These are phyloP conservation scores for Sitophilus oryzae DNA, from an alignment of 1,140 invertebrate genomes.

Conservation along the genomic window DNA sequence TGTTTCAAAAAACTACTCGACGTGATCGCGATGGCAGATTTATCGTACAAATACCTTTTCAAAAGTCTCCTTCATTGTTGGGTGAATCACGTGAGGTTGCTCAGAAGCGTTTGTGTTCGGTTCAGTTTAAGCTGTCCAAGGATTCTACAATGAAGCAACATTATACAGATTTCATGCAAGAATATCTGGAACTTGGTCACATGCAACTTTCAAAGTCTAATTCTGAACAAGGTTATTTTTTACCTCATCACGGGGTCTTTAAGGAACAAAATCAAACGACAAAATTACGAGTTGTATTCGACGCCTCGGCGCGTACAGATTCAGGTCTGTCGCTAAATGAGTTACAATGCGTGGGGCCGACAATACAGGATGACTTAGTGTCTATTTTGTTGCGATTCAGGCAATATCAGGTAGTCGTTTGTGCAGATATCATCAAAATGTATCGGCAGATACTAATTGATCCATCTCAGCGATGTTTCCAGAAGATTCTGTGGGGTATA, in stretches of 20 bases:
- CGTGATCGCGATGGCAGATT: conserved; percentile 6
- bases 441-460: too few species aligned
- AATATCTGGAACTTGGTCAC: conserved; percentile 8
- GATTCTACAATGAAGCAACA: background rate
- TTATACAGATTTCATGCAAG: conserved; percentile 1
- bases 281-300: conserved; percentile 39
- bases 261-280: conserved; percentile 1
- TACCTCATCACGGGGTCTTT: conserved; percentile 13
- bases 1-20: conserved; percentile 13
- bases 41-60: conserved; percentile 12
- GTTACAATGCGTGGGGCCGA: too few species aligned
- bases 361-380: too few species aligned
- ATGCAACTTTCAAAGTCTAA: background rate
- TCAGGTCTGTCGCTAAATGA: conserved; percentile 36
- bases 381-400: too few species aligned
- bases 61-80: background rate
- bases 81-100: conserved; percentile 8
- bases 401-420: too few species aligned
- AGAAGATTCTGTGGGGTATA: too few species aligned
- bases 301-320: conserved; percentile 36
- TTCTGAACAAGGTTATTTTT: conserved; percentile 1
- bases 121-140: background rate
- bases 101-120: background rate
- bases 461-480: too few species aligned
- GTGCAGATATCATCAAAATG: too few species aligned